A percentile compares a stretch with the other conserved stretches of the same genome.
Evolutionary conservation across 1,140 invertebrate species (phyloP).

Genomic region (Schlechtendalia chinensis): DNA sequence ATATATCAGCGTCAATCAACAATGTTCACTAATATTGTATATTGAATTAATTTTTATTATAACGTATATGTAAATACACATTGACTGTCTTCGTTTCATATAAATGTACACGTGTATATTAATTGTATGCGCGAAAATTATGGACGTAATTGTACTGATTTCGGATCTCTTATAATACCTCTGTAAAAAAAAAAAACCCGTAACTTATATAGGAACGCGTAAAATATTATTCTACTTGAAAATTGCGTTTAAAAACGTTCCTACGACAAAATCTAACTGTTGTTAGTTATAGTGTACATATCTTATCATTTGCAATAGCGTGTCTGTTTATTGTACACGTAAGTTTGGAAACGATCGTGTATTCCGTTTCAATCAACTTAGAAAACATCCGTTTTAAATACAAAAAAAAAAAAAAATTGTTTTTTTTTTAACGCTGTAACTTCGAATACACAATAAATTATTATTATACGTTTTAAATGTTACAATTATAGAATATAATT

Average conservation of each 20-base stretch:
- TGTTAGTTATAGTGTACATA: slow-evolving; percentile 38
- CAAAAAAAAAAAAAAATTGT: neutral
- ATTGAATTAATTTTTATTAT: slow-evolving; percentile 25
- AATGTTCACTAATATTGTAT: neutral
- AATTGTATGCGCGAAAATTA: neutral
- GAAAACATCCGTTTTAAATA: neutral
- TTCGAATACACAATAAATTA: neutral
- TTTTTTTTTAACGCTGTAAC: neutral
- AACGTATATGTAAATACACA: slow-evolving; percentile 25
- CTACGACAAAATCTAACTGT: slow-evolving; percentile 14
- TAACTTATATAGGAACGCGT: slow-evolving; percentile 3
- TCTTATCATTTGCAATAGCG: neutral
- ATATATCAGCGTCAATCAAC: slow-evolving; percentile 34
- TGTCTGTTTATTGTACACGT: neutral
- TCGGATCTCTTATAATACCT: slow-evolving; percentile 37
- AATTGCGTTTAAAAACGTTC: slow-evolving; percentile 36
- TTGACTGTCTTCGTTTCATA: slow-evolving; percentile 42
- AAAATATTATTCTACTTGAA: slow-evolving; percentile 9
- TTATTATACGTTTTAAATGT: slow-evolving; percentile 18
- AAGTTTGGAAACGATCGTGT: slow-evolving; percentile 18
- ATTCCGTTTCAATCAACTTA: neutral
- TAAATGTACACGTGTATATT: slow-evolving; percentile 5
- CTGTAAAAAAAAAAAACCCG: slow-evolving; percentile 5
- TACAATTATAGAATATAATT: slow-evolving; percentile 22
- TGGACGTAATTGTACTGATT: slow-evolving; percentile 46